These are phyloP conservation scores for Drosophila nigritarsus DNA, from an alignment of 2,888 invertebrate genomes.

Conservation along the genomic window DNA sequence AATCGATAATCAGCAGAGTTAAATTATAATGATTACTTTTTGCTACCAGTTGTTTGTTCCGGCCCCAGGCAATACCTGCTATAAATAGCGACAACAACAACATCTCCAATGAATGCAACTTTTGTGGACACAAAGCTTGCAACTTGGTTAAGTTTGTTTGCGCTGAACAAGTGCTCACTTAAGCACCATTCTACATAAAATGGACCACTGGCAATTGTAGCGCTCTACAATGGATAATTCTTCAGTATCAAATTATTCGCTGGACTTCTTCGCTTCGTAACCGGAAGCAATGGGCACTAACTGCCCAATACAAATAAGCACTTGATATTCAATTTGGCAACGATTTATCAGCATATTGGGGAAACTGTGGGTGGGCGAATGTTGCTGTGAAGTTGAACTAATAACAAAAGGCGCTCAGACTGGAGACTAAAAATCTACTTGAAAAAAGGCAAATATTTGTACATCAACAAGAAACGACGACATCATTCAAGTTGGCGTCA, in stretches of 20 bases:
- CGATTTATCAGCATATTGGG: constrained; percentile 67
- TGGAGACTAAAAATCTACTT: constrained; percentile 74
- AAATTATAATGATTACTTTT: constrained; percentile 7
- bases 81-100: constrained; percentile 1
- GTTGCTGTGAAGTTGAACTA: constrained; percentile 40
- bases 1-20: constrained; percentile 6
- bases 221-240: constrained; percentile 49
- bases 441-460: constrained; percentile 78
- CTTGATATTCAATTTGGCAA: constrained; percentile 75
- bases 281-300: constrained; percentile 31
- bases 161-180: constrained; percentile 56
- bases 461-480: constrained; percentile 48
- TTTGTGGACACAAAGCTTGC: constrained; percentile 47
- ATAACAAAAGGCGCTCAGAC: constrained; percentile 72
- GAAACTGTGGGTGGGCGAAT: neutral
- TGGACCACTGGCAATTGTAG: constrained; percentile 23
- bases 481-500: constrained; percentile 52
- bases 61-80: neutral
- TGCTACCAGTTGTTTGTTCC: neutral
- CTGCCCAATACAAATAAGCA: constrained; percentile 72
- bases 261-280: neutral
- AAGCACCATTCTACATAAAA: constrained; percentile 26
- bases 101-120: constrained; percentile 7
- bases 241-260: constrained; percentile 65
- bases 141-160: constrained; percentile 67